Base-by-base conservation (phyloP, 2,888 invertebrate species). In the Neoscelio sp. region DNA sequence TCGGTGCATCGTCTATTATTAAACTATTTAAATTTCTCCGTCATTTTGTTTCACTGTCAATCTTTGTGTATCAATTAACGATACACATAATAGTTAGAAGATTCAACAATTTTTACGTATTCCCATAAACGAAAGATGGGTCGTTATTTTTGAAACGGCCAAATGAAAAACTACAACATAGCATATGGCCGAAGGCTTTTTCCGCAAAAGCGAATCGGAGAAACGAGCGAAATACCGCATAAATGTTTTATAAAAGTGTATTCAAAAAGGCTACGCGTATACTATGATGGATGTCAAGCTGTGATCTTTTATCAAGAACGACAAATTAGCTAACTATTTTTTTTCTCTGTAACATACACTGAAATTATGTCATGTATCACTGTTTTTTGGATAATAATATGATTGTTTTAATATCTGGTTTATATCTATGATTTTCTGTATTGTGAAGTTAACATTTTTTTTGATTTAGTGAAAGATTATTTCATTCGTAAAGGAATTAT, bases 181-280 rank as follows among this genome's bases (percentile, higher is more conserved):
- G 18, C 2, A 18, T 30, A 67, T 54, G 54, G 44, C 67, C 23
- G 15, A 30, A 44, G 67, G 67, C 54, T 54, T 52, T 40, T 54
- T 67, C 52, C 46, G 23, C 23, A 67, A 67, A 67, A 42, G 67
- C n/a, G 67, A 67, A 54, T 44, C 23, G 44, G 13, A 33, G 52
- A 54, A 54, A 54, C 54, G 44, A 44, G 44, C 44, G 54, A 15
- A 30, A 44, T 40, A 20, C 20, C 44, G 54, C 35, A 20, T 67
- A 54, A 54, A 67, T 67, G 44, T 67, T 67, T 44, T 26, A 67
- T 20, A 52, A 54, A 54, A 44, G 30, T 15, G 52, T 23, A 54
- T 54, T 67, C 67, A 54, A 50, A 65, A 46, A 50, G 64, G 28
- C 48, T 62, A 13, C 10, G 33, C n/a, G 30, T 20, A 23, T 23